Evolutionary conservation across 2,888 invertebrate genomes (phyloP).

Genomic region (Caenorhabditis afra): DNA sequence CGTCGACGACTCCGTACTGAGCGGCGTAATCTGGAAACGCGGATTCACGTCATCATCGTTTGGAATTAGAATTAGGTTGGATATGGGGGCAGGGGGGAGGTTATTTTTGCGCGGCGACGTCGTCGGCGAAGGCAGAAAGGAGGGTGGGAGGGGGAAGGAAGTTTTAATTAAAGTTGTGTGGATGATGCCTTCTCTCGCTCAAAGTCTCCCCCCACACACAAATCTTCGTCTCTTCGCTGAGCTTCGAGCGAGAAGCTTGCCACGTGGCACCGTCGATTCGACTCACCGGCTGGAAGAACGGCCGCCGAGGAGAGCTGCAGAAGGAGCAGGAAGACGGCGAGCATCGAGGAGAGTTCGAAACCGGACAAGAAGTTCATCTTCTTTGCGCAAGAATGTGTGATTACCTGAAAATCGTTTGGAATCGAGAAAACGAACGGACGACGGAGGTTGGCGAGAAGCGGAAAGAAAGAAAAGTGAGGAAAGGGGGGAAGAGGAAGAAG

Average conservation of each 20-base stretch:
- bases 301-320: conserved; percentile 54
- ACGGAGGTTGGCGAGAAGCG: background rate
- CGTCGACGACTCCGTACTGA: conserved; percentile 37
- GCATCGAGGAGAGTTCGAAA: conserved; percentile 49
- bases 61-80: conserved; percentile 11
- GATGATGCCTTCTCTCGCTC: conserved; percentile 14
- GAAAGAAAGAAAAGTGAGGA: background rate
- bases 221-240: too few relatives aligned
- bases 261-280: too few relatives aligned
- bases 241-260: too few relatives aligned
- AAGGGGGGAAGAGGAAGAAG: background rate
- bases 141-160: background rate
- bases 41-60: conserved; percentile 30
- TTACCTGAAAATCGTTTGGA: conserved; percentile 36
- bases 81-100: background rate
- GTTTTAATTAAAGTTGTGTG: conserved; percentile 57
- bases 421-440: background rate
- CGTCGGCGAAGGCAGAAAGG: too few relatives aligned
- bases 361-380: conserved; percentile 49
- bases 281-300: conserved; percentile 56
- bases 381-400: conserved; percentile 14
- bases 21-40: conserved; percentile 50
- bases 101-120: conserved; percentile 41
- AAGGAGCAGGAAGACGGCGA: conserved; percentile 51
- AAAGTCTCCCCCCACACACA: too few relatives aligned